phyloP scores from a whole-genome alignment of 2,797 vertebrate species.

The Neostethus bicornis region DNA sequence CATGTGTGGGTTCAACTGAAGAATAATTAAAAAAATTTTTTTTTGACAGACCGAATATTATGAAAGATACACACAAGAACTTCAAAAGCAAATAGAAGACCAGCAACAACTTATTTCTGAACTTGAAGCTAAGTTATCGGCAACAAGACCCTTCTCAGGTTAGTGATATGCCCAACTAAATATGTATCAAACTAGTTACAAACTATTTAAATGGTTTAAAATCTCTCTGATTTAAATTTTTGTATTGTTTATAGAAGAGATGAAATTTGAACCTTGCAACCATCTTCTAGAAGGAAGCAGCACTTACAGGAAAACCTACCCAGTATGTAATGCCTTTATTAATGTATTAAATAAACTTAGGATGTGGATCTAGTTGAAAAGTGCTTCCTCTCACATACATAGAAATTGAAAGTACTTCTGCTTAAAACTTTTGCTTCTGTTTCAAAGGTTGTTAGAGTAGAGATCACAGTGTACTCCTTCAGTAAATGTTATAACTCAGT shows the following conservation, averaged over 20 bases:
- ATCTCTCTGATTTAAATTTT: too few species aligned
- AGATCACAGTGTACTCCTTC: neutral
- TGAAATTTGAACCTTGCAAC: slow-evolving; percentile 79
- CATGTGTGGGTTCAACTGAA: neutral
- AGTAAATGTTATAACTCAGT: neutral
- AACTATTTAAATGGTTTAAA: too few species aligned
- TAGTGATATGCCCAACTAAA: slow-evolving; percentile 40
- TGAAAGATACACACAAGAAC: slow-evolving; percentile 86
- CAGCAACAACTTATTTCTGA: slow-evolving; percentile 86
- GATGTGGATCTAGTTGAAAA: slow-evolving; percentile 5
- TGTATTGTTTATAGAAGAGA: slow-evolving; percentile 82
- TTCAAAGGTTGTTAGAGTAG: slow-evolving; percentile 20
- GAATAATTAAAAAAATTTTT: slow-evolving; percentile 44
- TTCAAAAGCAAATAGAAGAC: slow-evolving; percentile 90
- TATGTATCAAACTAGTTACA: too few species aligned
- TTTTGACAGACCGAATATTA: slow-evolving; percentile 92
- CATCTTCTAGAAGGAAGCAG: slow-evolving; percentile 82
- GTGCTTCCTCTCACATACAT: slow-evolving; percentile 44
- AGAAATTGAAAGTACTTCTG: slow-evolving; percentile 28
- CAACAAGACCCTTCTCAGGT: slow-evolving; percentile 74
- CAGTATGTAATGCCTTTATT: slow-evolving; percentile 62
- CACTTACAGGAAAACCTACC: slow-evolving; percentile 82
- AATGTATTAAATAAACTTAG: slow-evolving; percentile 20
- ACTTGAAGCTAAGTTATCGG: slow-evolving; percentile 80
- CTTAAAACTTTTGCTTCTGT: slow-evolving; percentile 22